Percentiles rank a stretch among this genome's conserved stretches.
These are phyloP conservation scores for Perdita meconis DNA, from an alignment of 2,888 invertebrate genomes.

Conservation along the genomic window DNA sequence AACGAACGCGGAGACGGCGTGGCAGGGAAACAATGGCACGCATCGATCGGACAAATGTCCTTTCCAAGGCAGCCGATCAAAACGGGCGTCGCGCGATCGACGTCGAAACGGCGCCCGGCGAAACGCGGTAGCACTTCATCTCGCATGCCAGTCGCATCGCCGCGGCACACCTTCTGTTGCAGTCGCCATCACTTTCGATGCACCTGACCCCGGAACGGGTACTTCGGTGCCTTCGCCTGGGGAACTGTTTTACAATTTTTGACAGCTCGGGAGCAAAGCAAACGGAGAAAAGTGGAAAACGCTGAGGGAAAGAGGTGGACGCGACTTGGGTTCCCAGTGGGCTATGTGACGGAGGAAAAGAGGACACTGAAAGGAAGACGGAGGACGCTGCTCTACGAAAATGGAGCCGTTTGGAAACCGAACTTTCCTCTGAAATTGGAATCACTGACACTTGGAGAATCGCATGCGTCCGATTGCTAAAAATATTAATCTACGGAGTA, in stretches of 20 bases:
- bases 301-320: background rate
- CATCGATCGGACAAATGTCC: slow-evolving; percentile 17
- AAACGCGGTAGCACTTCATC: slow-evolving; percentile 28
- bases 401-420: background rate
- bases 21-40: slow-evolving; percentile 25
- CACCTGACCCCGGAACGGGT: slow-evolving; percentile 41
- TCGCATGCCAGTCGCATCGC: slow-evolving; percentile 3
- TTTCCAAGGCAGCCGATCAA: slow-evolving; percentile 16
- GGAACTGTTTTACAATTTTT: background rate
- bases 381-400: background rate
- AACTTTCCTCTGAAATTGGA: no score
- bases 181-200: slow-evolving; percentile 20
- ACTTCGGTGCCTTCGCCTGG: background rate
- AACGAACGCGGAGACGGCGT: background rate
- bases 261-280: background rate
- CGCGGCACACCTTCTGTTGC: background rate
- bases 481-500: no score
- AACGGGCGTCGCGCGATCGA: background rate
- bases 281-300: background rate
- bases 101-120: background rate
- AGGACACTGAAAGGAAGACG: background rate
- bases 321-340: background rate
- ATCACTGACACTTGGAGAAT: no score
- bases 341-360: background rate
- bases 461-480: no score